Conservation (phyloP, 2,888 invertebrate genomes). For the Euplexia lucipara region DNA sequence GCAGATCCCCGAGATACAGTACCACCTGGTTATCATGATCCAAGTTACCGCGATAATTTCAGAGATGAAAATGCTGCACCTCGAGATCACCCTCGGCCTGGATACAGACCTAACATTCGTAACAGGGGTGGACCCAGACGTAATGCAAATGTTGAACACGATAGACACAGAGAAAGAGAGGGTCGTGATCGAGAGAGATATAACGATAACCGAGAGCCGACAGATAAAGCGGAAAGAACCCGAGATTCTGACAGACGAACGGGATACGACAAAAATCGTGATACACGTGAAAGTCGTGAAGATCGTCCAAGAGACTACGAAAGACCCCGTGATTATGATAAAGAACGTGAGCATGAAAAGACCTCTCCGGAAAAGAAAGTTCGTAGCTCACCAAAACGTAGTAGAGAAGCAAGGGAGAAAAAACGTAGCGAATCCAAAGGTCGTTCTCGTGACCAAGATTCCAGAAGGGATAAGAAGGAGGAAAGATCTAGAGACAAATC, state of each 20-base stretch:
- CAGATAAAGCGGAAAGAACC: constrained; percentile 83
- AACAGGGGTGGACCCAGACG: constrained; percentile 81
- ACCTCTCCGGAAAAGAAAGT: constrained; percentile 83
- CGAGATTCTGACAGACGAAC: constrained; percentile 82
- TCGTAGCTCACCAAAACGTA: constrained; percentile 83
- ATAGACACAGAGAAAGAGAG: constrained; percentile 85
- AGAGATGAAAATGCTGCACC: constrained; percentile 80
- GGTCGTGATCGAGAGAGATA: constrained; percentile 84
- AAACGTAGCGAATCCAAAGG: constrained; percentile 87
- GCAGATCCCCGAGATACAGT: constrained; percentile 81
- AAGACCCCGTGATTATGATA: constrained; percentile 82
- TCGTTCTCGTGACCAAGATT: constrained; percentile 89
- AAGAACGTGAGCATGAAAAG: constrained; percentile 85
- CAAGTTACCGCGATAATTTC: constrained; percentile 82
- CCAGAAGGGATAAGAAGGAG: constrained; percentile 90
- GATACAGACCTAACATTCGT: constrained; percentile 77
- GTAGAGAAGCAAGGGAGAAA: constrained; percentile 82
- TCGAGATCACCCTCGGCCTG: constrained; percentile 79
- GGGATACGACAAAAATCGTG: constrained; percentile 80
- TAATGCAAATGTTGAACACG: constrained; percentile 81
- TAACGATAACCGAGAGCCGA: constrained; percentile 81
- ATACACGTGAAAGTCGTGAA: constrained; percentile 76
- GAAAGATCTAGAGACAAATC: constrained; percentile 84
- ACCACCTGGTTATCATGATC: constrained; percentile 79
- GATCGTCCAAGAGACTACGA: constrained; percentile 78